Evolutionary conservation across 2,797 vertebrate species (phyloP), one percentile per base, ranked within the genome.

Genomic region (Neosalanx taihuensis): DNA sequence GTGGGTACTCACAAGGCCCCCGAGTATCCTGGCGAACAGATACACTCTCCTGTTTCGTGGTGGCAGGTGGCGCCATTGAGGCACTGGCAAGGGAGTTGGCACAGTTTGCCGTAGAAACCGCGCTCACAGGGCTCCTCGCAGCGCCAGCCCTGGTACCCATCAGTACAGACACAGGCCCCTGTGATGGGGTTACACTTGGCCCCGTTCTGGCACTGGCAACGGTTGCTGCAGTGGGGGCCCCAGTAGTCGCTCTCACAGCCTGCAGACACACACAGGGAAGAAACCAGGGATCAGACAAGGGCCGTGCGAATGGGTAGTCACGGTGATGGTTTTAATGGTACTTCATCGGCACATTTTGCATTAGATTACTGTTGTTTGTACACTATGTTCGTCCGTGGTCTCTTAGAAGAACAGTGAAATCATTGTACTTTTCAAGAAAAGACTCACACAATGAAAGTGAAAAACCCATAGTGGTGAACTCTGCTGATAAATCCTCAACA

Each of bases 171-270:
- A 17, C 98, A 99, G 78, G 98, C 97, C 0, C 98, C 98, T 0
- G 98, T 99, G 93, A 99, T 99, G 85, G 98, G 98, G 91, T 99
- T 99, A 87, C 98, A 99, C 83, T 97, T 94, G 6, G 96, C 98
- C n/a, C 91, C 95, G 0, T 99, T 99, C 87, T 95, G 97, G 79
- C 98, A 99, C 80, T 99, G 98, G 89, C 98, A 99, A 0, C 96
- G 95, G 87, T 96, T 99, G 87, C 96, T 99, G 93, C 98, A 99
- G 72, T 99, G 98, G 6, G 98, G 97, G 0, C 98, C 98, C 98
- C 98, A 99, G 91, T 93, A 95, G 83, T 98, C 96, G 7, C 95
- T 96, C 83, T 99, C 96, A 3, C 98, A 99, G 68, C 98, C 98
- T 99, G 93, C 49, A 80, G 88, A 76, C 72, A 87, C 70, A 49